Evolutionary conservation across 2,797 vertebrate genomes (phyloP).

Genomic region (Microchirus variegatus): DNA sequence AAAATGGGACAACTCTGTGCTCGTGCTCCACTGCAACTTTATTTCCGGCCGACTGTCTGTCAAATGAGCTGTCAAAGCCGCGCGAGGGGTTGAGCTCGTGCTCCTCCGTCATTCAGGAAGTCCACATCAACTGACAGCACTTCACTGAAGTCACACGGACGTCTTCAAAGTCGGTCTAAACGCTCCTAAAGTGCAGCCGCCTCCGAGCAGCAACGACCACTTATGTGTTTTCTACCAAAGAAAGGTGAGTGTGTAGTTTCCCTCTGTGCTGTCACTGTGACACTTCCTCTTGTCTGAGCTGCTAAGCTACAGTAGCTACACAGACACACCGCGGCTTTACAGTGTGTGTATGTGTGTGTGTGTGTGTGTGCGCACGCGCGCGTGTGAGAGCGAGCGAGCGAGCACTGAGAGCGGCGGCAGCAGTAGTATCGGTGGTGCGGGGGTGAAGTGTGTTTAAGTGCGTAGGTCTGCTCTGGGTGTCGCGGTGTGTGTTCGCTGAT

Average conservation of each 20-base stretch:
- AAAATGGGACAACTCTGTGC: background rate
- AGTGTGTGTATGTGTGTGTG: no score
- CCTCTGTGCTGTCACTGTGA: background rate
- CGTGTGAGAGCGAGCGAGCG: no score
- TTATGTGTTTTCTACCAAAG: background rate
- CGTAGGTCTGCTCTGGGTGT: slow-evolving; percentile 50
- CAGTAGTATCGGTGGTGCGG: slow-evolving; percentile 9
- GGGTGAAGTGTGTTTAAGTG: slow-evolving; percentile 53
- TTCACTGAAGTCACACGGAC: slow-evolving; percentile 69
- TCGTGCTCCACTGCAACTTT: slow-evolving; percentile 53
- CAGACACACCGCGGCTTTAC: slow-evolving; percentile 16
- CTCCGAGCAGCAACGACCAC: slow-evolving; percentile 8
- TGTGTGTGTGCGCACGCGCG: no score
- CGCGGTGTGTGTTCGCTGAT: slow-evolving; percentile 24
- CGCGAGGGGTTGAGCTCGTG: slow-evolving; percentile 59
- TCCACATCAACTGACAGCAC: slow-evolving; percentile 73
- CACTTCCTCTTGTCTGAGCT: slow-evolving; percentile 66
- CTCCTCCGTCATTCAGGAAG: slow-evolving; percentile 80
- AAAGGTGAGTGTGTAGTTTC: slow-evolving; percentile 45
- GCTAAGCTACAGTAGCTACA: slow-evolving; percentile 37
- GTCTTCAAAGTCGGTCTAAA: slow-evolving; percentile 58
- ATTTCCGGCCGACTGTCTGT: slow-evolving; percentile 71
- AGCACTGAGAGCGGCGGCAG: slow-evolving; percentile 32
- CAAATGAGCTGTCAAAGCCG: slow-evolving; percentile 64
- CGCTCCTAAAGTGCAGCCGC: slow-evolving; percentile 12